A percentile compares a stretch with the other conserved stretches of the same genome.
phyloP scores from a whole-genome alignment of 2,113 vertebrate genomes.

The Polyodon spathula region DNA sequence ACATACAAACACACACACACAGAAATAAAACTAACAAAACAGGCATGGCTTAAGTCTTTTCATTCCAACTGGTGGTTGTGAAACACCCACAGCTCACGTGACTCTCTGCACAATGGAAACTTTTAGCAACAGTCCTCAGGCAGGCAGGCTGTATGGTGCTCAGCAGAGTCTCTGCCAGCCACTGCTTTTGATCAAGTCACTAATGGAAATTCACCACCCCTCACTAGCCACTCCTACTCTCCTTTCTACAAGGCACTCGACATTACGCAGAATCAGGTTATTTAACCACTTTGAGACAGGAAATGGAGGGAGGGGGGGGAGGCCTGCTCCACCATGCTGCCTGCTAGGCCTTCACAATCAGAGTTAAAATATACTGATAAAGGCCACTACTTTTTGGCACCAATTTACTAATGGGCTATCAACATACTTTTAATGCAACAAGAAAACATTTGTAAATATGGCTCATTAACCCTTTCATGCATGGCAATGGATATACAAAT shows the following conservation, averaged over 20 bases:
- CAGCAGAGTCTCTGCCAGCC: conserved; percentile 25
- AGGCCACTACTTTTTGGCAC: conserved; percentile 39
- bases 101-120: conserved; percentile 62
- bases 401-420: conserved; percentile 8
- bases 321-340: conserved; percentile 18
- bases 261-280: conserved; percentile 11
- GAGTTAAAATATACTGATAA: conserved; percentile 48
- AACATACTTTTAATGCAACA: conserved; percentile 11
- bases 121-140: conserved; percentile 45
- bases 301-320: conserved; percentile 24
- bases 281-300: conserved; percentile 14
- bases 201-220: conserved; percentile 40
- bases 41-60: conserved; percentile 1
- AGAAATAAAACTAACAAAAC: not conserved
- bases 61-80: conserved; percentile 33
- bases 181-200: conserved; percentile 45
- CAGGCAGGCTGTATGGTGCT: conserved; percentile 37
- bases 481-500: too few relatives aligned
- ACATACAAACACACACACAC: too few relatives aligned
- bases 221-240: conserved; percentile 23
- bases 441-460: not conserved
- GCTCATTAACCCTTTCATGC: too few relatives aligned
- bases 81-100: conserved; percentile 42
- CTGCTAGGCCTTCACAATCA: conserved; percentile 35
- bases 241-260: not conserved